A percentile compares a stretch with the other conserved stretches of the same genome.
Evolutionary conservation across 53 echinoderm and acorn worm species (phyloP).

Genomic region (Arbacia lixula): DNA sequence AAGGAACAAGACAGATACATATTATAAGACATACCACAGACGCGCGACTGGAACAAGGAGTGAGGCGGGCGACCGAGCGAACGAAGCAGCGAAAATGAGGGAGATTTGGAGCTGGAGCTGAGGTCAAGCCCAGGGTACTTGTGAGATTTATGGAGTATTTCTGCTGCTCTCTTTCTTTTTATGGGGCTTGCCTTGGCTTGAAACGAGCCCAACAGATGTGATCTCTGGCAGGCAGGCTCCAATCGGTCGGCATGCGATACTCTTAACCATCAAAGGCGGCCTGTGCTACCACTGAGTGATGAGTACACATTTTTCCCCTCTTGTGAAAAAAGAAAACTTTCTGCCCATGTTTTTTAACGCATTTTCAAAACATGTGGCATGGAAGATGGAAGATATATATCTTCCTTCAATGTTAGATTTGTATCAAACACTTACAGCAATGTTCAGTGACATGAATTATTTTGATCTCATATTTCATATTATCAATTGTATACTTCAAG

Average conservation of each 20-base stretch:
- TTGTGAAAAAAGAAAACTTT: too few species aligned
- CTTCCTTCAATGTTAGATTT: too few species aligned
- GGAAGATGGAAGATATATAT: too few species aligned
- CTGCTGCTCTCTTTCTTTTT: conserved; percentile 51
- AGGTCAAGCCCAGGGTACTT: conserved; percentile 52
- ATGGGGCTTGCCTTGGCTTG: conserved; percentile 56
- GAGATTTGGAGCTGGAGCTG: conserved; percentile 25
- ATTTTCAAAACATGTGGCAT: conserved; percentile 19
- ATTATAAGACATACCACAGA: too few species aligned
- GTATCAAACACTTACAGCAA: too few species aligned
- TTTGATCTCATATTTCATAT: too few species aligned
- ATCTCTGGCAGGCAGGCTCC: conserved; percentile 52
- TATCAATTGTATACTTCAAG: too few species aligned
- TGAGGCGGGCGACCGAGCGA: too few species aligned
- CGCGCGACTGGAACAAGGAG: too few species aligned
- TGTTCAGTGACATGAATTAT: too few species aligned
- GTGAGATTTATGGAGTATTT: conserved; percentile 61
- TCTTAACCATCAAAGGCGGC: conserved; percentile 54
- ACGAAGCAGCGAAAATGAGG: conserved; percentile 43
- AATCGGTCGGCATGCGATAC: conserved; percentile 50
- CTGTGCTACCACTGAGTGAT: conserved; percentile 39
- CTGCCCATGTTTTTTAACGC: conserved; percentile 13
- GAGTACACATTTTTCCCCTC: conserved; percentile 25
- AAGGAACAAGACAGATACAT: too few species aligned
- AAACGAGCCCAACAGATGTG: conserved; percentile 58